Evolutionary conservation across 2,113 vertebrate species (phyloP).

Genomic region (Xiphophorus maculatus): DNA sequence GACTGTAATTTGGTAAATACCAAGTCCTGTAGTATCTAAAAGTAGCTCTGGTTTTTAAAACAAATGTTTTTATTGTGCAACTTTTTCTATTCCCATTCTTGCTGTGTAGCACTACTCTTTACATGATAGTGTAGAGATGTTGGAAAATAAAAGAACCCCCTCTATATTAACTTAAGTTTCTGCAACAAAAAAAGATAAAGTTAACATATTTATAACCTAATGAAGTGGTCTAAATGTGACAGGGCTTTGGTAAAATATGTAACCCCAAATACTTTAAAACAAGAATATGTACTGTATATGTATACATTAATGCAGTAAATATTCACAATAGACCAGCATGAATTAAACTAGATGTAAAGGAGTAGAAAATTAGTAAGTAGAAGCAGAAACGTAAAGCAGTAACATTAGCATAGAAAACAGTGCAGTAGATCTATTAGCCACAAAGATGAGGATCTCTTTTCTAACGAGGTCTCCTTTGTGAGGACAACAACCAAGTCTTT

Average conservation of each 20-base stretch:
- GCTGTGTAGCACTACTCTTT: neutral
- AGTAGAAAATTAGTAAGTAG: too few species aligned
- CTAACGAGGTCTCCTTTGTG: too few species aligned
- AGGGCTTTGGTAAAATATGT: neutral
- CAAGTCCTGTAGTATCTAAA: neutral
- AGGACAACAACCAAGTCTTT: neutral
- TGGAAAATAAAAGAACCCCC: neutral
- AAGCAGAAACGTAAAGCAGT: too few species aligned
- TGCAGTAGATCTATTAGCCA: neutral
- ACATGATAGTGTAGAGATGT: neutral
- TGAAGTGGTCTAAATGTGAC: neutral
- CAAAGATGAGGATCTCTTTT: neutral
- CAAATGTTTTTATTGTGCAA: neutral
- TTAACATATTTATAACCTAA: too few species aligned
- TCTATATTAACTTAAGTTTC: neutral
- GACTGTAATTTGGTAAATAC: too few species aligned
- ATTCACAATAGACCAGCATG: too few species aligned
- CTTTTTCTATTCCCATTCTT: too few species aligned
- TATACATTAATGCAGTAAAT: neutral
- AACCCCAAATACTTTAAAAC: neutral
- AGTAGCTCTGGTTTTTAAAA: neutral
- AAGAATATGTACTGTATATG: neutral
- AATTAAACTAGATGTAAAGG: too few species aligned
- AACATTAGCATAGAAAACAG: too few species aligned
- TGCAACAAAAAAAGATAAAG: too few species aligned